These are phyloP conservation scores for Astreopora myriophthalma DNA, from an alignment of 64 coral and sea anemone genomes.

Conservation along the genomic window DNA sequence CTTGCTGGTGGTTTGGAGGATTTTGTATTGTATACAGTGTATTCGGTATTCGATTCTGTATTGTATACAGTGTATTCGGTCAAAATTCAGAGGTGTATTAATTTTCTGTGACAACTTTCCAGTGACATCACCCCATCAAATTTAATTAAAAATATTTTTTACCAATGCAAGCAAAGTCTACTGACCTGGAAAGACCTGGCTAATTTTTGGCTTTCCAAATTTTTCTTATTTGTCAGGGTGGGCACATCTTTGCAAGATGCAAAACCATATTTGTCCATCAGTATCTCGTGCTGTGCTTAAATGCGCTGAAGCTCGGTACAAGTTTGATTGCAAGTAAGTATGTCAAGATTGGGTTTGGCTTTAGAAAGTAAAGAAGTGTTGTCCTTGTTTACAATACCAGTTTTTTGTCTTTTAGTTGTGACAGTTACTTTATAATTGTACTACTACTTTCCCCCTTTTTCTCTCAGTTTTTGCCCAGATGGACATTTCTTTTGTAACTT, in stretches of 20 bases:
- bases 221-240: not conserved
- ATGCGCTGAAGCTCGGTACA: slow-evolving; percentile 19
- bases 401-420: not conserved
- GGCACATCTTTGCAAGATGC: slow-evolving; percentile 34
- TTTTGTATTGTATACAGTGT: no score
- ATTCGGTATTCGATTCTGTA: no score
- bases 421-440: no score
- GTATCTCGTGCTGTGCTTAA: not conserved
- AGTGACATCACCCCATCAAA: no score
- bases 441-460: no score
- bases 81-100: no score
- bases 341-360: not conserved
- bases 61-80: no score
- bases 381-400: not conserved
- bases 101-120: no score
- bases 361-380: not conserved
- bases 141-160: no score
- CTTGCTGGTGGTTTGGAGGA: no score
- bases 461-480: slow-evolving; percentile 21
- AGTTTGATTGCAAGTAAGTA: slow-evolving; percentile 32
- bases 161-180: no score
- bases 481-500: not conserved
- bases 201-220: not conserved
- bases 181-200: not conserved
- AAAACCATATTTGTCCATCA: slow-evolving; percentile 23